Conservation (phyloP, 2,113 vertebrate genomes). For the Miniopterus natalensis region DNA sequence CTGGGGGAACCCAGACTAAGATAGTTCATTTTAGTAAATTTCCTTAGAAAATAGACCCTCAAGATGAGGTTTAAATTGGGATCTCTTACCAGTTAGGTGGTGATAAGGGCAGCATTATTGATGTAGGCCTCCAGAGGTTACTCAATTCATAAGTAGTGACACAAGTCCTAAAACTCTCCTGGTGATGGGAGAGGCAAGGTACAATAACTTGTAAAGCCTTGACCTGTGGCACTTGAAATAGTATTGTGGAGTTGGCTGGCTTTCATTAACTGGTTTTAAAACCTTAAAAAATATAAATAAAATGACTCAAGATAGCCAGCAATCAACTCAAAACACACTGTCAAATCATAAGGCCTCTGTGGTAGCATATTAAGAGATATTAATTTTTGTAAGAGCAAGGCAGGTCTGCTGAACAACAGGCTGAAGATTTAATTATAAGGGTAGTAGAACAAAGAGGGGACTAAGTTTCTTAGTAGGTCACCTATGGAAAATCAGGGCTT, state of each 20-base stretch:
- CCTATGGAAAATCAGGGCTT: neutral
- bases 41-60: neutral
- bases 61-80: neutral
- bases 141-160: neutral
- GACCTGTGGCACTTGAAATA: neutral
- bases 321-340: neutral
- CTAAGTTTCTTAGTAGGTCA: neutral
- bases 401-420: neutral
- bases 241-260: neutral
- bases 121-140: neutral
- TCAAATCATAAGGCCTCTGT: neutral
- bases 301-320: neutral
- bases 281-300: neutral
- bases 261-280: slow-evolving; percentile 3
- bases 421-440: neutral
- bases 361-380: slow-evolving; percentile 1
- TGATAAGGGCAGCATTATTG: neutral
- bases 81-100: neutral
- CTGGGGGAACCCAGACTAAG: neutral
- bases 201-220: neutral
- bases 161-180: neutral
- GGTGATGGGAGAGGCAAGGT: neutral
- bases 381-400: neutral
- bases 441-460: neutral
- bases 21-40: neutral